Percentiles rank a stretch among this genome's conserved stretches.
Conservation (phyloP, 2,888 invertebrate species). For the Therioaphis trifolii region DNA sequence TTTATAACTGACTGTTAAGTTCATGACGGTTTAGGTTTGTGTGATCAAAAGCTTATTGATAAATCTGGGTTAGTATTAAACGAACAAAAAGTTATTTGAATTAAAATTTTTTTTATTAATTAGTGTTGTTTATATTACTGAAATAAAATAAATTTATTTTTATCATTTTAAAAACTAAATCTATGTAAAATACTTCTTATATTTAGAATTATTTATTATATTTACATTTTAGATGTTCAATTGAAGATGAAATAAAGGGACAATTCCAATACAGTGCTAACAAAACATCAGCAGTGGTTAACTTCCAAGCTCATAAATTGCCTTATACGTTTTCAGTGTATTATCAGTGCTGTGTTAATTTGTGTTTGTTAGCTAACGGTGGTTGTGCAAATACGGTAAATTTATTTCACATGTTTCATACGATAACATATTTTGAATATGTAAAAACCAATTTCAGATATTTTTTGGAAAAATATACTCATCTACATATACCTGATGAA, state of each 20-base stretch:
- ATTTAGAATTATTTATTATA: too few relatives aligned
- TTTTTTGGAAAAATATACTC: too few relatives aligned
- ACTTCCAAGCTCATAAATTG: slow-evolving; percentile 94
- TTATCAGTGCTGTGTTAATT: slow-evolving; percentile 90
- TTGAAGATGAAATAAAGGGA: slow-evolving; percentile 93
- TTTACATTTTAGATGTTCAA: slow-evolving; percentile 77
- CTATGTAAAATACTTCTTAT: too few relatives aligned
- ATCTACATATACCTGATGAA: too few relatives aligned
- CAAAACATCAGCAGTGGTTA: slow-evolving; percentile 82
- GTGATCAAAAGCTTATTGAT: slow-evolving; percentile 88
- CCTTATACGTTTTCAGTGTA: slow-evolving; percentile 94
- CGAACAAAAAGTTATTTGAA: too few relatives aligned
- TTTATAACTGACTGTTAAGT: slow-evolving; percentile 90
- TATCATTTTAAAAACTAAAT: too few relatives aligned
- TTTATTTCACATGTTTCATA: slow-evolving; percentile 64
- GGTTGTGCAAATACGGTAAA: slow-evolving; percentile 82
- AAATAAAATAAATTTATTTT: too few relatives aligned
- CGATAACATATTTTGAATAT: not conserved
- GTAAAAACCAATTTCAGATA: too few relatives aligned
- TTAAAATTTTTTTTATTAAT: too few relatives aligned
- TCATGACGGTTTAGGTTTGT: slow-evolving; percentile 91
- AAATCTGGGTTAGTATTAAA: slow-evolving; percentile 79
- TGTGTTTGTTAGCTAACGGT: slow-evolving; percentile 80
- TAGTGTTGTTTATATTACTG: too few relatives aligned
- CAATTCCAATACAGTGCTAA: slow-evolving; percentile 84